Conservation (phyloP, 2,888 invertebrate species). For the Chrysolina oricalcia region DNA sequence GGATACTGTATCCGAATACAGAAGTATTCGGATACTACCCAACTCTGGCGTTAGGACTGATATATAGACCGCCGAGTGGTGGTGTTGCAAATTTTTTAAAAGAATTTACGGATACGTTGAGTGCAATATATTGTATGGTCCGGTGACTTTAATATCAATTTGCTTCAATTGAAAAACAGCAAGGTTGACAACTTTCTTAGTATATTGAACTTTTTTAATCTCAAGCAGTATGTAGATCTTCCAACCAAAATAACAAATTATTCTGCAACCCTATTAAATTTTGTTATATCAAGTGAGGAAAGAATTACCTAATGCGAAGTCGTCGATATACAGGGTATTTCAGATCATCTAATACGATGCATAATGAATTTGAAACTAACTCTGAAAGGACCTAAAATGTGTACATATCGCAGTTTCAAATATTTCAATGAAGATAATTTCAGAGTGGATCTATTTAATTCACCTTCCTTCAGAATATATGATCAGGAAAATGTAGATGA, state of each 20-base stretch:
- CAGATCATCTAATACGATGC: slow-evolving; percentile 1
- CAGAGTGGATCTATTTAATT: neutral
- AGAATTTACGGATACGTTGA: too few relatives aligned
- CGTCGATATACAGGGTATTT: neutral
- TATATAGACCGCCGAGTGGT: too few relatives aligned
- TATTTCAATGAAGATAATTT: neutral
- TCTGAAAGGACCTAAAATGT: neutral
- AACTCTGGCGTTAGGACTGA: too few relatives aligned
- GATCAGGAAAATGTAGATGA: neutral
- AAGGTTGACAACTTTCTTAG: too few relatives aligned
- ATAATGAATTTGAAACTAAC: neutral
- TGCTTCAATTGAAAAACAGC: too few relatives aligned
- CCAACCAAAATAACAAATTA: neutral
- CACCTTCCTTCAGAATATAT: neutral
- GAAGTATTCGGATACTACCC: too few relatives aligned
- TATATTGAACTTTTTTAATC: neutral
- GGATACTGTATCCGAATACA: too few relatives aligned
- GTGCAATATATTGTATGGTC: too few relatives aligned
- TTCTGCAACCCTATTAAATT: neutral
- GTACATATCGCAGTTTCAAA: neutral
- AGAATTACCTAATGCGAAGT: neutral
- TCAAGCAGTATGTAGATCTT: neutral
- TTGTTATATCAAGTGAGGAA: neutral
- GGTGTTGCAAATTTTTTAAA: too few relatives aligned
- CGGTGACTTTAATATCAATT: neutral